Evolutionary conservation across 1,140 invertebrate species (phyloP).

Genomic region (Eulimnadia texana): DNA sequence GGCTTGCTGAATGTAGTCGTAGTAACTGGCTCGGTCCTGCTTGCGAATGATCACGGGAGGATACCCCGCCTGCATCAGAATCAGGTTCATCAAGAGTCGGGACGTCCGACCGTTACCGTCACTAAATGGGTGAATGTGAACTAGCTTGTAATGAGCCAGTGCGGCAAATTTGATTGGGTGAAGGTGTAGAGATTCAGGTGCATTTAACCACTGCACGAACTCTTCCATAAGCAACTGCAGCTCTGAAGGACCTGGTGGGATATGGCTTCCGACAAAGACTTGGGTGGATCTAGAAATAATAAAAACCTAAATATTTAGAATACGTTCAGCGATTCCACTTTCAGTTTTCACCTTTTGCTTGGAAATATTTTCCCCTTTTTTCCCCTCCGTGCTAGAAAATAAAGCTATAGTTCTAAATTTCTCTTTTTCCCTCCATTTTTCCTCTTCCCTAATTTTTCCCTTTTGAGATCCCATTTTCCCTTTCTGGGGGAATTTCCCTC

Average conservation of each 20-base stretch:
- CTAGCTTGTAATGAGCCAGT: slow-evolving; percentile 89
- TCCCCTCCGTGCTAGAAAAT: no score
- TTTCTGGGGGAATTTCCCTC: no score
- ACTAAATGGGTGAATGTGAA: slow-evolving; percentile 83
- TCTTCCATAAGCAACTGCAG: slow-evolving; percentile 68
- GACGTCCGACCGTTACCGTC: slow-evolving; percentile 93
- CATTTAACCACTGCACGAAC: slow-evolving; percentile 81
- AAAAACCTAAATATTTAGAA: not conserved
- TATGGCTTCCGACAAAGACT: slow-evolving; percentile 83
- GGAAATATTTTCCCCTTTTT: no score
- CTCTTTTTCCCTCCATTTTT: no score
- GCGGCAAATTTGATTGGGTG: slow-evolving; percentile 51
- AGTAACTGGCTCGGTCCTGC: slow-evolving; percentile 63
- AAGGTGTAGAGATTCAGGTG: slow-evolving; percentile 60
- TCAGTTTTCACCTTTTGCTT: no score
- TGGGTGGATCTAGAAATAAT: slow-evolving; percentile 45
- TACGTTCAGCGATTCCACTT: no score
- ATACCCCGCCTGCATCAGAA: slow-evolving; percentile 95
- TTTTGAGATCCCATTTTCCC: no score
- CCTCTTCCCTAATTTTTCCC: no score
- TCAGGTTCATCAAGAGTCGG: slow-evolving; percentile 85
- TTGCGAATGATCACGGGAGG: slow-evolving; percentile 90
- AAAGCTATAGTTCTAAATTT: no score
- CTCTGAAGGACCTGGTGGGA: slow-evolving; percentile 67
- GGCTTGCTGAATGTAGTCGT: slow-evolving; percentile 71